These are phyloP conservation scores for Antedon mediterranea DNA, from an alignment of 53 echinoderm and acorn worm species.

Conservation along the genomic window DNA sequence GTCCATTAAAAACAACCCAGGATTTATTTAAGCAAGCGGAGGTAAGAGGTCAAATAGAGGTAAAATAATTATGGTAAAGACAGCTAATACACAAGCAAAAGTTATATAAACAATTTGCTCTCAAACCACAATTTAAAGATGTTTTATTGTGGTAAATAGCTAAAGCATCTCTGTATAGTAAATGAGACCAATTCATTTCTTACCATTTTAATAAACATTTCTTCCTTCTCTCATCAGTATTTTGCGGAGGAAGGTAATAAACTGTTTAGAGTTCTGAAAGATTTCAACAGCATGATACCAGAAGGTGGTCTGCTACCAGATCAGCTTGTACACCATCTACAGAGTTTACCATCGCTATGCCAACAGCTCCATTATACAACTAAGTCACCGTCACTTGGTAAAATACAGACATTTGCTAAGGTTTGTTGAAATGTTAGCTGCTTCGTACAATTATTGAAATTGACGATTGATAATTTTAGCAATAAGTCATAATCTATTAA, in stretches of 20 bases:
- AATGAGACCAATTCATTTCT: too few relatives aligned
- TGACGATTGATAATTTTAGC: background rate
- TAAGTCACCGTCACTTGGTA: conserved; percentile 67
- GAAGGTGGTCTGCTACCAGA: conserved; percentile 57
- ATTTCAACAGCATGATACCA: conserved; percentile 59
- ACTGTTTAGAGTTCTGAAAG: conserved; percentile 66
- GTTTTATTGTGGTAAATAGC: too few relatives aligned
- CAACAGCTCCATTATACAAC: conserved; percentile 91
- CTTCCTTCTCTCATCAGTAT: conserved; percentile 27
- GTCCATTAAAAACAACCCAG: conserved; percentile 80
- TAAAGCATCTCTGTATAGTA: too few relatives aligned
- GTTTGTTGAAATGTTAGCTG: conserved; percentile 12
- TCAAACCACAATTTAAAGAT: too few relatives aligned
- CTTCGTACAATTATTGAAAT: background rate
- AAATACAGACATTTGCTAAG: conserved; percentile 83
- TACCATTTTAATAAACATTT: too few relatives aligned
- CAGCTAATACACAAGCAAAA: too few relatives aligned
- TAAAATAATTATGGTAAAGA: too few relatives aligned
- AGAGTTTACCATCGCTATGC: conserved; percentile 72
- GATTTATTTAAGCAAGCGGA: conserved; percentile 98
- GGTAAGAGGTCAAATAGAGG: conserved; percentile 29
- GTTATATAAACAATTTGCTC: too few relatives aligned
- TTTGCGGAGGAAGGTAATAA: conserved; percentile 96
- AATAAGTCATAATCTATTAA: background rate
- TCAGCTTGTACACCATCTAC: conserved; percentile 33